A percentile compares a stretch with the other conserved stretches of the same genome.
Conservation (phyloP, 2,113 vertebrate species). For the Salvelinus alpinus region DNA sequence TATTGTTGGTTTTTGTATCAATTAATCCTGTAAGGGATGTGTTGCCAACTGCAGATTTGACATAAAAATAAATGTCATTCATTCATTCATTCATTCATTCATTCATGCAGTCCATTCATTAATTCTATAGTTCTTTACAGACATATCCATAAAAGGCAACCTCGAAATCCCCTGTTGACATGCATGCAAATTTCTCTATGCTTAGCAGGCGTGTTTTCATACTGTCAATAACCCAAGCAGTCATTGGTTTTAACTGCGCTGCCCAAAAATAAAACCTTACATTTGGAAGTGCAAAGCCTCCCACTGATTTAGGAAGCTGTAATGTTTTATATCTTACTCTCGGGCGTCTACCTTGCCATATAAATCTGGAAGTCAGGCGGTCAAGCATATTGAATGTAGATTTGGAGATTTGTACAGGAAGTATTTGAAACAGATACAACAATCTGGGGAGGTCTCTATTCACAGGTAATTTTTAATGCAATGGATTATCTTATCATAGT, state of each 20-base stretch:
- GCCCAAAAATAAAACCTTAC: background rate
- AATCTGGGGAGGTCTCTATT: too few species aligned
- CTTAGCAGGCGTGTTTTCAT: background rate
- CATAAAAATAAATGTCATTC: too few species aligned
- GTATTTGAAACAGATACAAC: background rate
- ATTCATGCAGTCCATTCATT: too few species aligned
- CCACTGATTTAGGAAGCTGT: background rate
- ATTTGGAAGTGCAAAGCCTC: background rate
- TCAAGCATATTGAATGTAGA: background rate
- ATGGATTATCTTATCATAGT: too few species aligned
- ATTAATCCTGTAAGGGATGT: too few species aligned
- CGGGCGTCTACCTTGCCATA: background rate
- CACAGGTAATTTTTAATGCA: too few species aligned
- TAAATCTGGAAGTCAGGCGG: background rate
- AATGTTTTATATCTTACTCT: conserved; percentile 2
- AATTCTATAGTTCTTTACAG: too few species aligned
- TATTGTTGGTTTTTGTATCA: too few species aligned
- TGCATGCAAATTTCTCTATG: background rate
- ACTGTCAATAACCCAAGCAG: background rate
- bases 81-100: too few species aligned
- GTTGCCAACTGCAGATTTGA: too few species aligned
- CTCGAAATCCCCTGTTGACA: too few species aligned
- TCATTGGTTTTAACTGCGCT: background rate
- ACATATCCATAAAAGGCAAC: too few species aligned
- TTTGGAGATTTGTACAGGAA: background rate